phyloP scores from a whole-genome alignment of 2,797 vertebrate species.

The Iguana delicatissima region DNA sequence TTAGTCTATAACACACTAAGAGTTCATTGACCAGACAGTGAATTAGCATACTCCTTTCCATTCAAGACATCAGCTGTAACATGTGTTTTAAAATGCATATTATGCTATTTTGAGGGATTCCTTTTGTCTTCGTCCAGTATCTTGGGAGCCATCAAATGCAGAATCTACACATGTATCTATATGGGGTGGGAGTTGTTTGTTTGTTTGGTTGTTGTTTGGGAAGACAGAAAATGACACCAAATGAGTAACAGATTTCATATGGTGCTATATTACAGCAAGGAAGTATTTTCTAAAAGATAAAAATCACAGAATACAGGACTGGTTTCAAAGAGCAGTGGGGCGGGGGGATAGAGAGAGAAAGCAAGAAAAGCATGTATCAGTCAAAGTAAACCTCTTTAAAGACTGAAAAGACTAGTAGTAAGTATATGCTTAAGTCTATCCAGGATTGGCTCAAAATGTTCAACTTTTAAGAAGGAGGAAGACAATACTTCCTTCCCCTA shows the following conservation, averaged over 20 bases:
- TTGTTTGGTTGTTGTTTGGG: no score
- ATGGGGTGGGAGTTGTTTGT: not conserved
- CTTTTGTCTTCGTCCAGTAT: constrained; percentile 21
- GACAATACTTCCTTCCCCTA: not conserved
- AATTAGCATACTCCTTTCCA: constrained; percentile 63
- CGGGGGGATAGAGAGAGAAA: no score
- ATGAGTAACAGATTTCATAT: no score
- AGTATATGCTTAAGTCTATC: not conserved
- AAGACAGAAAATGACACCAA: no score
- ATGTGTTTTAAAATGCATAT: constrained; percentile 65
- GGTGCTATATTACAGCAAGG: no score
- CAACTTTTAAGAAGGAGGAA: not conserved
- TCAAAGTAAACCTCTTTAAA: not conserved
- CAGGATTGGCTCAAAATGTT: not conserved
- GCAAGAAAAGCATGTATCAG: no score
- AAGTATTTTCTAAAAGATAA: no score
- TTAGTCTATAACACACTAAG: constrained; percentile 64
- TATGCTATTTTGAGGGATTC: constrained; percentile 63
- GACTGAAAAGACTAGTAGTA: not conserved
- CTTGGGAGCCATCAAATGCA: constrained; percentile 56
- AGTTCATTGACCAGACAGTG: constrained; percentile 64
- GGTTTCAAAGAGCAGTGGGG: no score
- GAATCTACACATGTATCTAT: constrained; percentile 25
- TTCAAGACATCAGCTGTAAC: constrained; percentile 60
- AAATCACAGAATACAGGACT: constrained; percentile 2